These are phyloP conservation scores for Cryptosula pallasiana DNA, from an alignment of 2,888 invertebrate genomes.

Conservation along the genomic window DNA sequence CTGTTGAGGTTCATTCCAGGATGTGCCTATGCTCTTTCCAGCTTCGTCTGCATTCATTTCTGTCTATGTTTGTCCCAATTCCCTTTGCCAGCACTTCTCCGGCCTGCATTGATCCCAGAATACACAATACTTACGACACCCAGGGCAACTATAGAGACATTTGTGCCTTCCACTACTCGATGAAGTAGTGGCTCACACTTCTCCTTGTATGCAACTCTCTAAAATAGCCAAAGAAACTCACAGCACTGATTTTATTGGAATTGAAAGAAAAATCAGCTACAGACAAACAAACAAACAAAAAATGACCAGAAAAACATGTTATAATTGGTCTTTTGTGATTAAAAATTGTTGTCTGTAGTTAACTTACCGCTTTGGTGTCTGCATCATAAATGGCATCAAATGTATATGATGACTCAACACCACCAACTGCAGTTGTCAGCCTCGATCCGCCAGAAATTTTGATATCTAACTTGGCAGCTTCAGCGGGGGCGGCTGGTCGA, in stretches of 20 bases:
- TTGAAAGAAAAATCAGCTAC: no score
- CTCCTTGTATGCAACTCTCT: slow-evolving; percentile 41
- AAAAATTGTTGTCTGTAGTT: no score
- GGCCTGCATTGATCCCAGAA: no score
- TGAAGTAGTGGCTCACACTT: slow-evolving; percentile 40
- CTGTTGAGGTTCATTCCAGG: no score
- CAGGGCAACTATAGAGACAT: slow-evolving; percentile 41
- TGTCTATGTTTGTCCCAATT: no score
- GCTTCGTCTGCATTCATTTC: no score
- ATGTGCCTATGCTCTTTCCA: no score
- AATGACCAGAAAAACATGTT: no score
- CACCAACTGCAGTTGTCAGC: background rate
- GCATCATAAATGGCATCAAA: slow-evolving; percentile 40
- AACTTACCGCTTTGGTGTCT: slow-evolving; percentile 40
- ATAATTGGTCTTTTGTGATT: no score
- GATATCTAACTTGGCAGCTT: background rate
- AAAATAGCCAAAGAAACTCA: background rate
- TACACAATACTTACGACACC: slow-evolving; percentile 42
- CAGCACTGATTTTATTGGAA: background rate
- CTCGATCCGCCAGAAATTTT: slow-evolving; percentile 14
- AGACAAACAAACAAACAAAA: no score
- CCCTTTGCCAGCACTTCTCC: no score
- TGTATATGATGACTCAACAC: slow-evolving; percentile 38
- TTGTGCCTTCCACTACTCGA: slow-evolving; percentile 43
- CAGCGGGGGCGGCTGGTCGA: background rate